Evolutionary conservation across 2,888 invertebrate genomes (phyloP).

Genomic region (Leptinotarsa rubiginosa): DNA sequence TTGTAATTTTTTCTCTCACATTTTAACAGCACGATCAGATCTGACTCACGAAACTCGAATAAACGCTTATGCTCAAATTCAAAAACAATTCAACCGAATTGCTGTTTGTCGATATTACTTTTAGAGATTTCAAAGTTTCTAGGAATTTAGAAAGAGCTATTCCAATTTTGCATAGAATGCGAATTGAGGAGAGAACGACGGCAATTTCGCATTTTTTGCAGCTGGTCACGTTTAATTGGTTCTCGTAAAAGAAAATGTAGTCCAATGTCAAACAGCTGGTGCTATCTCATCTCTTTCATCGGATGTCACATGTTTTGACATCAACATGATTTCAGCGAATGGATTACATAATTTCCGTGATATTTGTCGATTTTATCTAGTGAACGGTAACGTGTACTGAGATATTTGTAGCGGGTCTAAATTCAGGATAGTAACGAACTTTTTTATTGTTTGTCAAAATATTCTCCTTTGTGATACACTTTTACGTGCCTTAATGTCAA

Average conservation of each 20-base stretch:
- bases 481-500: no score
- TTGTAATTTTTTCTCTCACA: no score
- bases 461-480: no score
- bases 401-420: neutral
- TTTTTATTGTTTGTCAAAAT: no score
- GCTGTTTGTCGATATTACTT: no score
- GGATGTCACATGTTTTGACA: slow-evolving; percentile 36
- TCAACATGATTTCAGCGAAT: slow-evolving; percentile 30
- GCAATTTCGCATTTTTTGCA: slow-evolving; percentile 30
- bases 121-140: neutral
- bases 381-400: neutral
- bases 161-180: slow-evolving; percentile 13
- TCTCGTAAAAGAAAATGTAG: slow-evolving; percentile 38
- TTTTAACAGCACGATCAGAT: no score
- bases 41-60: no score
- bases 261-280: slow-evolving; percentile 42
- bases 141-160: neutral
- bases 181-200: neutral
- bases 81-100: no score
- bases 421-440: no score
- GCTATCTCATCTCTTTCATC: slow-evolving; percentile 36
- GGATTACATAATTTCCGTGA: slow-evolving; percentile 41
- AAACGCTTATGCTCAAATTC: no score
- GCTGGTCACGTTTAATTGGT: slow-evolving; percentile 32
- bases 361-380: slow-evolving; percentile 35